Percentiles rank a stretch among this genome's conserved stretches.
These are phyloP conservation scores for Theonella swinhoei DNA, from an alignment of 37 sponge, comb jelly and placozoan species.

Conservation along the genomic window DNA sequence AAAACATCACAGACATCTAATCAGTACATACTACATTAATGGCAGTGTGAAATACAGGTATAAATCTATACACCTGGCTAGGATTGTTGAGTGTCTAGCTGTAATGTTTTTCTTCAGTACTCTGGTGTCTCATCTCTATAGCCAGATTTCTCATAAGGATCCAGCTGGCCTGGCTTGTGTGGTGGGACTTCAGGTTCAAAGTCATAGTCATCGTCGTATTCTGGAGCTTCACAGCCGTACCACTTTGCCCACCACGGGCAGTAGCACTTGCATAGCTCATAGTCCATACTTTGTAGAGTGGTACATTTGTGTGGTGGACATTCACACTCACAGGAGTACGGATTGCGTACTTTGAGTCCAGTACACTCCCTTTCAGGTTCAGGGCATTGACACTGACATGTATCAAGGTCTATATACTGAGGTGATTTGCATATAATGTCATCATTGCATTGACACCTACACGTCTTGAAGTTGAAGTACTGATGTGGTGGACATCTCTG, in stretches of 20 bases:
- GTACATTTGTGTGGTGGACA: not conserved
- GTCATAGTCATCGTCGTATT: not conserved
- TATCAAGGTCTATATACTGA: constrained; percentile 7
- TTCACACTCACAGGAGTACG: constrained; percentile 25
- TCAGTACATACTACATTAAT: no score
- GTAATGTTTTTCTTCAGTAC: no score
- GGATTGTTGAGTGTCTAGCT: no score
- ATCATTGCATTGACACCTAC: constrained; percentile 7
- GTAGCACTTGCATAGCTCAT: not conserved
- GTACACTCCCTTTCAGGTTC: not conserved
- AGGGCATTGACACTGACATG: constrained; percentile 49
- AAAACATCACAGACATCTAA: no score
- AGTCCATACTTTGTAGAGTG: not conserved
- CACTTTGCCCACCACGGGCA: not conserved
- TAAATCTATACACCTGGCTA: no score
- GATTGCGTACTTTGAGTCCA: constrained; percentile 1
- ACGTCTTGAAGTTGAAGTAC: constrained; percentile 7
- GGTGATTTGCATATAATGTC: not conserved
- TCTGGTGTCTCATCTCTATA: no score
- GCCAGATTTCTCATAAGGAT: no score
- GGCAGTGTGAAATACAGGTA: no score
- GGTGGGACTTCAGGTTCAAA: not conserved
- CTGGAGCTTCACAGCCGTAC: not conserved
- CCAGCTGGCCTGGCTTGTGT: no score
- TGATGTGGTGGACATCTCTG: constrained; percentile 8